A percentile compares a stretch with the other conserved stretches of the same genome.
Evolutionary conservation across 2,797 vertebrate genomes (phyloP).

Genomic region (Pipistrellus nathusii): DNA sequence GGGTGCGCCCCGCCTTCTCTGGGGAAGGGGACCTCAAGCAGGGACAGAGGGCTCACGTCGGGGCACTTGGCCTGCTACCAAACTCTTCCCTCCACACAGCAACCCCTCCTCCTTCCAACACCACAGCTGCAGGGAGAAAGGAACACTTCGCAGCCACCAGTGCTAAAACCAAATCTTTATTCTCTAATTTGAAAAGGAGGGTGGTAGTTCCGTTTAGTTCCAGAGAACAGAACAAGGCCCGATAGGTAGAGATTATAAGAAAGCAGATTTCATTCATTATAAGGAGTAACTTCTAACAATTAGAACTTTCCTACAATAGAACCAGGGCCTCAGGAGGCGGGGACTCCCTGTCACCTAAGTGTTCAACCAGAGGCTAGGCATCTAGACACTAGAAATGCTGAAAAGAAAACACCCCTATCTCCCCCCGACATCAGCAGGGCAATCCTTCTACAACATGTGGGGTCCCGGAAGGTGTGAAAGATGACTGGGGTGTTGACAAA

Average conservation of each 20-base stretch:
- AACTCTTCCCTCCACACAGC: fast-evolving
- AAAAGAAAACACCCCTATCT: neutral
- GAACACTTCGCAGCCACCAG: conserved; percentile 41
- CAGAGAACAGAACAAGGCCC: conserved; percentile 74
- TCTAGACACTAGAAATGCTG: neutral
- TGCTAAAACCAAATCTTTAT: conserved; percentile 83
- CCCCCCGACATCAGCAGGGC: neutral
- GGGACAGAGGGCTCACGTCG: neutral
- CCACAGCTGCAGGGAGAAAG: neutral
- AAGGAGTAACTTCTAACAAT: conserved; percentile 70
- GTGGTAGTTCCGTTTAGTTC: conserved; percentile 62
- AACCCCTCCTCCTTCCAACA: neutral
- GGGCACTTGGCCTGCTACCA: neutral
- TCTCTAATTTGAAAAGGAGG: conserved; percentile 80
- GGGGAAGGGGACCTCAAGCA: neutral
- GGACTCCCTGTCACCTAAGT: conserved; percentile 38
- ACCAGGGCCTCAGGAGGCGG: conserved; percentile 30
- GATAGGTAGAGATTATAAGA: conserved; percentile 69
- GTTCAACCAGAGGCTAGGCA: neutral
- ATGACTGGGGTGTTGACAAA: neutral
- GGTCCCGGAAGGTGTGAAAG: neutral
- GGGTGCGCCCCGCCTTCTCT: neutral
- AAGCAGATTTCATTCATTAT: conserved; percentile 61
- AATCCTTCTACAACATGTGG: neutral
- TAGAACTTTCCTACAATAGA: conserved; percentile 67